Conservation (phyloP, 2,113 vertebrate species). For the Euleptes europaea region DNA sequence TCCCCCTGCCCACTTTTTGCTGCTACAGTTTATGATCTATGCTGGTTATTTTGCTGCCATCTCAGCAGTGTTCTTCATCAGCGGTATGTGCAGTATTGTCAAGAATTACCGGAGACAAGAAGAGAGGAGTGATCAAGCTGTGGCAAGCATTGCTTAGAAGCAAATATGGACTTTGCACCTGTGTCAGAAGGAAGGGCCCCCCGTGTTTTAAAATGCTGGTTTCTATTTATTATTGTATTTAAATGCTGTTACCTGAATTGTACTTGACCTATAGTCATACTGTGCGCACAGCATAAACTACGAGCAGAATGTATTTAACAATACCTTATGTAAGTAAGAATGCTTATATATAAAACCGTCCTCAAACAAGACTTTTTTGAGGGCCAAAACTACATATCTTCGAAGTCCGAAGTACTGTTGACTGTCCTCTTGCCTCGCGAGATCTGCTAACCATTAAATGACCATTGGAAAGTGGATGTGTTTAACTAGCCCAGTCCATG, state of each 20-base stretch:
- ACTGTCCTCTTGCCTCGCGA: conserved; percentile 10
- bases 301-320: conserved; percentile 44
- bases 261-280: conserved; percentile 48
- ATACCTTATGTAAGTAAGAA: conserved; percentile 59
- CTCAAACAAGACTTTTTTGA: conserved; percentile 54
- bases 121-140: conserved; percentile 45
- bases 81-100: conserved; percentile 75
- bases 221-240: conserved; percentile 56
- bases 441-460: neutral
- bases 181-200: conserved; percentile 2
- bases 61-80: conserved; percentile 84
- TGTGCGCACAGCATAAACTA: conserved; percentile 61
- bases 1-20: neutral
- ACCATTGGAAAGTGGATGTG: neutral
- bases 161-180: conserved; percentile 1
- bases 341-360: conserved; percentile 20
- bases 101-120: conserved; percentile 61
- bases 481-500: neutral
- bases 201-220: conserved; percentile 26
- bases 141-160: conserved; percentile 43
- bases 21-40: conserved; percentile 92
- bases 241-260: conserved; percentile 46
- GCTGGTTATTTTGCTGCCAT: conserved; percentile 88
- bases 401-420: conserved; percentile 27
- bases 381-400: conserved; percentile 30